phyloP scores from a whole-genome alignment of 1,140 invertebrate genomes.

The Lepidurus apus region DNA sequence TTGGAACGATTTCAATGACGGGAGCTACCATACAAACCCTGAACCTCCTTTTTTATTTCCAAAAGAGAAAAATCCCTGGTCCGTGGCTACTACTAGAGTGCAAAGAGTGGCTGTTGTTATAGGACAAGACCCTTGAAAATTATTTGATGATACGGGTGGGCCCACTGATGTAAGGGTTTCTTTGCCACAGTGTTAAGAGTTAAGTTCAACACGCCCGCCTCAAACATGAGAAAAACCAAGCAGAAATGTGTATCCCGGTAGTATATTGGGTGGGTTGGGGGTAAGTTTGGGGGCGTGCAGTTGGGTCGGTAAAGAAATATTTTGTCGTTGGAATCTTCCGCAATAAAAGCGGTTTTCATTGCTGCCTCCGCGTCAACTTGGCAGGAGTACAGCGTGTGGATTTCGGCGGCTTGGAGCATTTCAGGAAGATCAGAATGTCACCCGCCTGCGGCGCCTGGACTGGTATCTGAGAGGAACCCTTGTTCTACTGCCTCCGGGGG shows the following conservation, averaged over 20 bases:
- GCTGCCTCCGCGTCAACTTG: not conserved
- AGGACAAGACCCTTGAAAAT: constrained; percentile 7
- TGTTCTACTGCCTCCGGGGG: not conserved
- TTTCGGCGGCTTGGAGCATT: not conserved
- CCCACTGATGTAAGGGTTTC: constrained; percentile 13
- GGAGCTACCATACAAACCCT: not conserved
- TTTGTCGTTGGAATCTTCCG: constrained; percentile 9
- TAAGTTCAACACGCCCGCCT: constrained; percentile 17
- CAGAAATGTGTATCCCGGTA: not conserved
- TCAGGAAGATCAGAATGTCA: constrained; percentile 9
- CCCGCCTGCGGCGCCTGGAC: not conserved
- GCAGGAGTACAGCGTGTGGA: not conserved
- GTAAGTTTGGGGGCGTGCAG: not conserved
- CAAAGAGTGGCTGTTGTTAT: not conserved
- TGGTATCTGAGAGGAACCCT: not conserved
- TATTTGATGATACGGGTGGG: constrained; percentile 17
- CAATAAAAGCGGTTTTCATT: constrained; percentile 22
- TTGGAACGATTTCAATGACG: not conserved
- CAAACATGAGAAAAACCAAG: not conserved
- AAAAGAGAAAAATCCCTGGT: not conserved
- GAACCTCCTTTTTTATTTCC: not conserved
- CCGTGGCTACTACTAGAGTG: not conserved
- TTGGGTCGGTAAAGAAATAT: not conserved
- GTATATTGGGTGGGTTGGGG: not conserved
- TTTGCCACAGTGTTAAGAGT: not conserved